Base-by-base conservation (phyloP, 2,797 vertebrate genomes). In the Siniperca obscura region DNA sequence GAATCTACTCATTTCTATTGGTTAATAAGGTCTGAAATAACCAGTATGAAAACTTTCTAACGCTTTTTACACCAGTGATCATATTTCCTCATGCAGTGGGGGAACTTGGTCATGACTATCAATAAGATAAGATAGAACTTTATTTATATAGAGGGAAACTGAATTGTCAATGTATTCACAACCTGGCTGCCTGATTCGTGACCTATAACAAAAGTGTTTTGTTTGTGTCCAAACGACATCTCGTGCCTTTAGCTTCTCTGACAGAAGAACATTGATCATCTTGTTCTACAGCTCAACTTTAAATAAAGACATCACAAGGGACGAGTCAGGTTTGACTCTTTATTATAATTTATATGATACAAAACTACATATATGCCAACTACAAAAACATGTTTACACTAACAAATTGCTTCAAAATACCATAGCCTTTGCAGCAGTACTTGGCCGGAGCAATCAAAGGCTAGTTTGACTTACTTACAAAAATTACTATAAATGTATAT, bases 301-400 rank as follows among this genome's bases (percentile, higher is more conserved):
- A 42, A 53, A 34, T 0, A 73, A 14, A 71, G 4, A 57, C 36
- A 5, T 55, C 36, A 78, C 19, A 42, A 11, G 30, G 3, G 7
- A 30, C 1, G 3, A n/a, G 3, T 50, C 2, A 1, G 30, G 2
- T 83, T 67, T 5, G 0, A 74, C 21, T 38, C 6, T 89, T 91
- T 89, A 90, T 85, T 85, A 65, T 5, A 81, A 78, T 30, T 30
- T 30, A 30, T 30, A 57, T 50, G 3, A 50, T 70, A 68, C 16
- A 78, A 87, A 75, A 78, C 6, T 7, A 59, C 4, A 36, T 11
- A 13, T 9, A 48, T 2, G 6, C 5, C 42, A 27, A 48, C 40
- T 30, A 42, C 5, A 64, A 68, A 69, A 69, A 46, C 2, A 38
- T 38, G 11, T 36, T 34, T 27, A 66, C 17, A 78, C 16, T 16